A percentile compares a stretch with the other conserved stretches of the same genome.
Evolutionary conservation across 2,888 invertebrate species (phyloP).

Genomic region (Hypena proboscidalis): DNA sequence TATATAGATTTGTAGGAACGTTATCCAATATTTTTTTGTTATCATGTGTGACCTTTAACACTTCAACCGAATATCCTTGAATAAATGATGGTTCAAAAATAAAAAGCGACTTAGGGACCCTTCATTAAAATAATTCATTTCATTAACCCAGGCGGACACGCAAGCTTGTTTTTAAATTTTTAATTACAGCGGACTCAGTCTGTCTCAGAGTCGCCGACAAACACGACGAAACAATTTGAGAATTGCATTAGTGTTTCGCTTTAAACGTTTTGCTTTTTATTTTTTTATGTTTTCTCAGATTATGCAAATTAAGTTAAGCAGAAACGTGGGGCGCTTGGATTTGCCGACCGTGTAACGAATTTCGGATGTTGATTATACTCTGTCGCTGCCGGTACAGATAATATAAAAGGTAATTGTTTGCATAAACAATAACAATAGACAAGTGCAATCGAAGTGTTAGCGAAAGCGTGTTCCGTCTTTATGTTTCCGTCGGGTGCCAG

Average conservation of each 20-base stretch:
- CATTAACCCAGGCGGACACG: slow-evolving; percentile 70
- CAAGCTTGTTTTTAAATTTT: slow-evolving; percentile 68
- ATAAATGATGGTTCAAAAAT: slow-evolving; percentile 31
- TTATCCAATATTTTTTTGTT: too few relatives aligned
- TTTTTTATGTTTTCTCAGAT: slow-evolving; percentile 22
- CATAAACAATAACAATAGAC: too few relatives aligned
- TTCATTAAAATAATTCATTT: slow-evolving; percentile 78
- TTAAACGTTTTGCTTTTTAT: slow-evolving; percentile 14
- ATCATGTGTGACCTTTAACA: not conserved
- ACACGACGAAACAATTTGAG: slow-evolving; percentile 41
- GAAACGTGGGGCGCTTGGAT: too few relatives aligned
- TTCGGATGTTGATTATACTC: too few relatives aligned
- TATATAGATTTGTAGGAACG: too few relatives aligned
- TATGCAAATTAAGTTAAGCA: slow-evolving; percentile 11
- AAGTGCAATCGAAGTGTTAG: too few relatives aligned
- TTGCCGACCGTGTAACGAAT: too few relatives aligned
- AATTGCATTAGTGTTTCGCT: slow-evolving; percentile 30
- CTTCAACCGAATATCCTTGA: slow-evolving; percentile 25
- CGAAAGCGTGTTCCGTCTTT: too few relatives aligned
- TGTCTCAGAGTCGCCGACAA: slow-evolving; percentile 32
- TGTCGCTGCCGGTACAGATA: too few relatives aligned
- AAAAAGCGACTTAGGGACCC: slow-evolving; percentile 47
- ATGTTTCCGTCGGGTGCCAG: too few relatives aligned
- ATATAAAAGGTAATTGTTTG: too few relatives aligned
- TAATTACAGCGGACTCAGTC: slow-evolving; percentile 53